A percentile compares a stretch with the other conserved stretches of the same genome.
These are phyloP conservation scores for Carapus acus DNA, from an alignment of 2,797 vertebrate genomes.

Conservation along the genomic window DNA sequence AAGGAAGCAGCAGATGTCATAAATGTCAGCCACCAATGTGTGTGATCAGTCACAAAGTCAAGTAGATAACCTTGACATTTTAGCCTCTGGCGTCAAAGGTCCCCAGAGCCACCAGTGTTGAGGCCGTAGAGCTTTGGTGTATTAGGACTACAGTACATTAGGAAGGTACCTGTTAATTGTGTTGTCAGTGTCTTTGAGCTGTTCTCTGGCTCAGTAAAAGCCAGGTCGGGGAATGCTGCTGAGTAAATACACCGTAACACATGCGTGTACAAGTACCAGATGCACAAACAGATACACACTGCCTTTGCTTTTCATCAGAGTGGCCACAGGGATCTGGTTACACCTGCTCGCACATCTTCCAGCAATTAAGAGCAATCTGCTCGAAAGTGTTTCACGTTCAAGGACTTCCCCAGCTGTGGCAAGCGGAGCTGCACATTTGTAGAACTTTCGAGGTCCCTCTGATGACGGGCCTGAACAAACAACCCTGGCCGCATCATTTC, in stretches of 20 bases:
- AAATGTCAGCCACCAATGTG: constrained; percentile 77
- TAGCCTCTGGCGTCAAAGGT: constrained; percentile 62
- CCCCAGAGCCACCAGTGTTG: constrained; percentile 53
- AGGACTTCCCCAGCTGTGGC: constrained; percentile 81
- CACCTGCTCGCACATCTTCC: constrained; percentile 92
- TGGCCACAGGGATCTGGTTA: constrained; percentile 83
- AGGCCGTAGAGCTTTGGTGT: constrained; percentile 42
- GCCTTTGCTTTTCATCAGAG: constrained; percentile 59
- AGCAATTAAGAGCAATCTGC: constrained; percentile 93
- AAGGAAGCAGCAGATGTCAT: constrained; percentile 61
- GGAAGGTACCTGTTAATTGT: constrained; percentile 82
- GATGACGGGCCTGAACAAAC: constrained; percentile 58
- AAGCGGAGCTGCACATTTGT: constrained; percentile 64
- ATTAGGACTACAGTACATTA: constrained; percentile 76
- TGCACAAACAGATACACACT: constrained; percentile 43
- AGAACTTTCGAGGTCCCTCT: constrained; percentile 39
- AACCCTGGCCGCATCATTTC: constrained; percentile 26
- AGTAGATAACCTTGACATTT: constrained; percentile 87
- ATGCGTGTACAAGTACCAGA: constrained; percentile 15
- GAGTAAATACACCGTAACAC: constrained; percentile 67
- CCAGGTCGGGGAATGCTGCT: constrained; percentile 78
- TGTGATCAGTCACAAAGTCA: constrained; percentile 69
- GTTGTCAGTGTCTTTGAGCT: constrained; percentile 83
- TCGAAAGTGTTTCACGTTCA: constrained; percentile 84
- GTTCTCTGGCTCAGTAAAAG: constrained; percentile 82